These are phyloP conservation scores for Homalodisca vitripennis DNA, from an alignment of 1,140 invertebrate genomes.

Conservation along the genomic window DNA sequence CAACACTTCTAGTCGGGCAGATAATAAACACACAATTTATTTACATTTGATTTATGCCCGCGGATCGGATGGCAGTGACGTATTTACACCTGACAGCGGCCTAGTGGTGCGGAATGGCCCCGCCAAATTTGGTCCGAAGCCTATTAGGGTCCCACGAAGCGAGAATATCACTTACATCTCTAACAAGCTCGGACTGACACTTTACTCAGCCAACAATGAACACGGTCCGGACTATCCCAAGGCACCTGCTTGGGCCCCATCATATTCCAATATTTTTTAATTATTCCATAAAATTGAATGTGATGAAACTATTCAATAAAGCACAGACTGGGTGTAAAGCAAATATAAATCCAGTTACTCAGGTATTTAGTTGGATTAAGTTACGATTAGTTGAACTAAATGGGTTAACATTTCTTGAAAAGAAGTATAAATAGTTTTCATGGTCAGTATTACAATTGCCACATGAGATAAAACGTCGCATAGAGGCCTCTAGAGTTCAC, in stretches of 20 bases:
- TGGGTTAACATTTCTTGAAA: no score
- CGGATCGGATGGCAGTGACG: constrained; percentile 20
- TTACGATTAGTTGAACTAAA: no score
- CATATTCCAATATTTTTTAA: no score
- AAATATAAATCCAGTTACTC: no score
- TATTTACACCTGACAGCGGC: constrained; percentile 4
- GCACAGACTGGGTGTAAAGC: no score
- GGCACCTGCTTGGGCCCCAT: not conserved
- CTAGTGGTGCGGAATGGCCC: not conserved
- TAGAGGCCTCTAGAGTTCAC: no score
- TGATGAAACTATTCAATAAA: no score
- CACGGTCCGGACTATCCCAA: not conserved
- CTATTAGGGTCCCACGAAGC: constrained; percentile 23
- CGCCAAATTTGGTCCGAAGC: constrained; percentile 18
- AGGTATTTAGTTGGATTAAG: no score
- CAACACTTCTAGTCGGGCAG: not conserved
- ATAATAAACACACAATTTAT: constrained; percentile 26
- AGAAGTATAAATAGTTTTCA: no score
- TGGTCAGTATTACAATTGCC: no score
- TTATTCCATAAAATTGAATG: no score
- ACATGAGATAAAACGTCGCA: no score
- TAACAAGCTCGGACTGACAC: constrained; percentile 15
- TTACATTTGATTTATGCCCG: constrained; percentile 21
- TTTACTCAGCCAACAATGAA: constrained; percentile 12
- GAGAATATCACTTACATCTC: constrained; percentile 18